A percentile compares a stretch with the other conserved stretches of the same genome.
Evolutionary conservation across 1,140 invertebrate genomes (phyloP).

Genomic region (Rhynchophorus ferrugineus): DNA sequence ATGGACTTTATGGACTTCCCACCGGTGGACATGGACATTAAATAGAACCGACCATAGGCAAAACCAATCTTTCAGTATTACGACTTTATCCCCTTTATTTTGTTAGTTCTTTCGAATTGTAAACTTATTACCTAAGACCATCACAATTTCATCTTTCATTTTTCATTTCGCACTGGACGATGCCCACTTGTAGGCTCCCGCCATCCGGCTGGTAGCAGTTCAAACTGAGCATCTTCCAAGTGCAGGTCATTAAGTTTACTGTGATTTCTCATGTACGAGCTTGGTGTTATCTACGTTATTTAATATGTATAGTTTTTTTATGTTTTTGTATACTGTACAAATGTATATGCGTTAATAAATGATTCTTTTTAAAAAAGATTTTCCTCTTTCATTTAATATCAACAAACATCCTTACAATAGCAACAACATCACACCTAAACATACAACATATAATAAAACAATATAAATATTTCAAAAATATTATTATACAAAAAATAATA

Average conservation of each 20-base stretch:
- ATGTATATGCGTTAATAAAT: slow-evolving; percentile 27
- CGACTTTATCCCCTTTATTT: slow-evolving; percentile 11
- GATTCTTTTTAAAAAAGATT: slow-evolving; percentile 20
- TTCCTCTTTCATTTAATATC: slow-evolving; percentile 3
- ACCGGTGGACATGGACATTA: slow-evolving; percentile 9
- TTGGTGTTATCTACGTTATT: slow-evolving; percentile 25
- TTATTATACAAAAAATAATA: no score
- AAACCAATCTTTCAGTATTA: slow-evolving; percentile 23
- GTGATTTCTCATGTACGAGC: slow-evolving; percentile 25
- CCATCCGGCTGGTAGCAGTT: slow-evolving; percentile 16
- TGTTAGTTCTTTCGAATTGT: slow-evolving; percentile 10
- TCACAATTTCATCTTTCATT: slow-evolving; percentile 17
- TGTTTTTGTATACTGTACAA: slow-evolving; percentile 21
- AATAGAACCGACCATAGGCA: slow-evolving; percentile 23
- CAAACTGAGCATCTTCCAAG: slow-evolving; percentile 10
- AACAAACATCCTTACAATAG: no score
- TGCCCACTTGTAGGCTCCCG: slow-evolving; percentile 14
- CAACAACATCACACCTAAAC: no score
- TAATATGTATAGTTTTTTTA: slow-evolving; percentile 24
- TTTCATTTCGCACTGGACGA: slow-evolving; percentile 15
- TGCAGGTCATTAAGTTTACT: slow-evolving; percentile 12
- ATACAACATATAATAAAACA: no score
- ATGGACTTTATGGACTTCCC: slow-evolving; percentile 28
- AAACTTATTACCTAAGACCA: slow-evolving; percentile 23
- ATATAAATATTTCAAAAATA: no score